Evolutionary conservation across 2,113 vertebrate species (phyloP).

Genomic region (Cranoglanis bouderius): DNA sequence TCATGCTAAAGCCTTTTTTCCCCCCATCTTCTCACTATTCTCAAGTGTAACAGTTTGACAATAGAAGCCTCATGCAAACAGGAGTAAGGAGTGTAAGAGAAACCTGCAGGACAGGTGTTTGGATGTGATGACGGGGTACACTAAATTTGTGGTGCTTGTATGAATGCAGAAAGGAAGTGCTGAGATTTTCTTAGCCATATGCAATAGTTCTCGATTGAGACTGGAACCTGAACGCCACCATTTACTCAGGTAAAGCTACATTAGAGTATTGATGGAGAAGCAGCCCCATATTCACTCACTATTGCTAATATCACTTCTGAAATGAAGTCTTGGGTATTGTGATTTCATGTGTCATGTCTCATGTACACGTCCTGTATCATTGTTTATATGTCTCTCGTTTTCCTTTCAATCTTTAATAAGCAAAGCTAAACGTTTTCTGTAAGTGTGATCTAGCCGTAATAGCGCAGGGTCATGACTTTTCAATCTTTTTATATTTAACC

Average conservation of each 20-base stretch:
- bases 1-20: slow-evolving; percentile 62
- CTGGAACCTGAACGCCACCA: slow-evolving; percentile 68
- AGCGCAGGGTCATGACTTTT: slow-evolving; percentile 55
- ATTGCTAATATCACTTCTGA: slow-evolving; percentile 47
- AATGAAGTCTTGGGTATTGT: slow-evolving; percentile 16
- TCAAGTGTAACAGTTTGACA: slow-evolving; percentile 52
- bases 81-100: slow-evolving; percentile 41
- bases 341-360: slow-evolving; percentile 58
- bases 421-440: slow-evolving; percentile 56
- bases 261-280: slow-evolving; percentile 54
- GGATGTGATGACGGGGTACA: slow-evolving; percentile 30
- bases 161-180: slow-evolving; percentile 9
- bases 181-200: slow-evolving; percentile 44
- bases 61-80: slow-evolving; percentile 43
- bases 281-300: slow-evolving; percentile 46
- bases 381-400: slow-evolving; percentile 45
- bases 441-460: slow-evolving; percentile 52
- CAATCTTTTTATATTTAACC: slow-evolving; percentile 54
- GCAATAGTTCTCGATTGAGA: slow-evolving; percentile 50
- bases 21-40: slow-evolving; percentile 57
- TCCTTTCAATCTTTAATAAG: slow-evolving; percentile 58
- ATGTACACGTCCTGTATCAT: slow-evolving; percentile 59
- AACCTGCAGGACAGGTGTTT: slow-evolving; percentile 77
- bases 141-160: slow-evolving; percentile 34
- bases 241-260: slow-evolving; percentile 76